Base-by-base conservation (phyloP, 1,140 invertebrate genomes). In the Cherax quadricarinatus region DNA sequence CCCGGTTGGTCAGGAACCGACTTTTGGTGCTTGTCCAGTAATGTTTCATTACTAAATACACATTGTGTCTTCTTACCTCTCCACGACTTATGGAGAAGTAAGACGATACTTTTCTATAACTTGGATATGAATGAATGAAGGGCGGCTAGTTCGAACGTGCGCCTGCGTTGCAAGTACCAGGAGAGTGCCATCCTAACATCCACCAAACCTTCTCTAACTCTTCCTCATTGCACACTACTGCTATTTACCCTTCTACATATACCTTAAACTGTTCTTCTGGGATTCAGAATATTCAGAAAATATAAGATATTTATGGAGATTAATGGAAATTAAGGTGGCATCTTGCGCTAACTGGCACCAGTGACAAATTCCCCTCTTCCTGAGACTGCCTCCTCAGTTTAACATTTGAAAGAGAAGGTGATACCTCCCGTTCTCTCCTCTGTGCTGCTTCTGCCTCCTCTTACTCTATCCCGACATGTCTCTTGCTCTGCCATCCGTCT, bases 111-210 rank as follows among this genome's bases (percentile, higher is more conserved):
- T 41, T 41, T 41, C 30, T 41, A 41, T 41, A 41, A 41, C 30
- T 41, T 41, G 30, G 30, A 41, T 41, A 41, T 41, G 30, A 41
- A 41, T 41, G 30, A 41, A 41, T 41, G 30, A 41, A 41, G n/a
- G 53, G 82, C 82, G 82, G 53, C n/a, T 62, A 84, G 51, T 84
- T 84, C 82, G 82, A 84, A 84, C 30, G 53, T 62, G 82, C 82
- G 82, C 82, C 82, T 84, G 82, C 82, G 82, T 84, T 5, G 4
- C 30, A 53, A n/a, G 51, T 12, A 62, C 9, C 24, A n/a, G 24
- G 70, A 57, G 82, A 84, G 82, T 84, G 82, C 82, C 82, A 84
- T n/a, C 7, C 62, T 66, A 18, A 12, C 62, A 66, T 1, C 21
- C 18, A 66, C 18, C 18, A 66, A 18, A 66, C 62, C 62, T 21